Conservation (phyloP, 2,888 invertebrate genomes). For the Caenorhabditis parvicauda region DNA sequence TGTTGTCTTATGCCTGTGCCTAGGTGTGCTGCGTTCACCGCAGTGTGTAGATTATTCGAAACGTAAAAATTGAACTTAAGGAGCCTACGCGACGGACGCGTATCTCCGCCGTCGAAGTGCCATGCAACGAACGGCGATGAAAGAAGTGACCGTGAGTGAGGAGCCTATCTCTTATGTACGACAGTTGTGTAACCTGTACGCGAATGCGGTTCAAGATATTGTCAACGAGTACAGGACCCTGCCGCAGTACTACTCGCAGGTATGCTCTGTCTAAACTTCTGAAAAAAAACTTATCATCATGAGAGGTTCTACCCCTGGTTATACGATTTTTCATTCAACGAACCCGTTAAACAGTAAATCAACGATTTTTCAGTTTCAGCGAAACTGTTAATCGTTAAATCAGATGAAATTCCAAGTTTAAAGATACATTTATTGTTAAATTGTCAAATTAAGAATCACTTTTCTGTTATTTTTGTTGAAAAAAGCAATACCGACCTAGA, state of each 20-base stretch:
- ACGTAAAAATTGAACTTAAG: slow-evolving; percentile 3
- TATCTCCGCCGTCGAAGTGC: slow-evolving; percentile 51
- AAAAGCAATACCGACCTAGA: neutral
- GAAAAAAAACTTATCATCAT: no score
- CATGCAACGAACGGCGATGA: slow-evolving; percentile 38
- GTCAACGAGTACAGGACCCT: slow-evolving; percentile 45
- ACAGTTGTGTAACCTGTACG: slow-evolving; percentile 40
- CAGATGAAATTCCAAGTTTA: slow-evolving; percentile 3
- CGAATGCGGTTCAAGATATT: slow-evolving; percentile 50
- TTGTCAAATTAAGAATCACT: neutral
- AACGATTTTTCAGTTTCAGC: no score
- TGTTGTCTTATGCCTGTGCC: no score
- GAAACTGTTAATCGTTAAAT: no score
- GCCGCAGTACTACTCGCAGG: slow-evolving; percentile 64
- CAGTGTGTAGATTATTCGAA: neutral
- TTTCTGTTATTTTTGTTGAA: neutral
- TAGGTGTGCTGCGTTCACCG: no score
- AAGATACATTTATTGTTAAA: neutral
- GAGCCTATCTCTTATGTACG: slow-evolving; percentile 57
- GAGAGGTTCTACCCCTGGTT: no score
- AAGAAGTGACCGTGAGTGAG: slow-evolving; percentile 39
- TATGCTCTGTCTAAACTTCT: neutral
- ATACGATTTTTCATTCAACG: no score
- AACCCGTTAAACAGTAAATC: no score
- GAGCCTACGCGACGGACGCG: slow-evolving; percentile 57